Percentiles rank a stretch among this genome's conserved stretches.
phyloP scores from a whole-genome alignment of 2,888 invertebrate genomes.

The Spilarctia lutea region DNA sequence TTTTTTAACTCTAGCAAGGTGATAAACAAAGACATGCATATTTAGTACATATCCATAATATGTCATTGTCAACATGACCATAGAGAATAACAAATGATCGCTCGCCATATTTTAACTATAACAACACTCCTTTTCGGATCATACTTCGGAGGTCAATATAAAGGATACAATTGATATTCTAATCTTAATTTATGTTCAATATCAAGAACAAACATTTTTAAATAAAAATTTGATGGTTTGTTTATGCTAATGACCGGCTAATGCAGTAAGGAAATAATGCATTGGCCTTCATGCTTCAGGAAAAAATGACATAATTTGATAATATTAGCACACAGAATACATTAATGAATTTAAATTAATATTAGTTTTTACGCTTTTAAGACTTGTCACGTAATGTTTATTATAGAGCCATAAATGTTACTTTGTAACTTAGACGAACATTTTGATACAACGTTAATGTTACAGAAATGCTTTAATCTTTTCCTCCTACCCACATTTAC shows the following conservation, averaged over 20 bases:
- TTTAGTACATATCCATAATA: not conserved
- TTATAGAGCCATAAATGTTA: not conserved
- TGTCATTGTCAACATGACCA: constrained; percentile 13
- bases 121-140: constrained; percentile 22
- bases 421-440: not conserved
- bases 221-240: constrained; percentile 20
- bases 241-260: constrained; percentile 17
- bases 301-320: constrained; percentile 8
- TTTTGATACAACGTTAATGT: not conserved
- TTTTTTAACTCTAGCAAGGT: not conserved
- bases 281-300: constrained; percentile 21
- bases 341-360: constrained; percentile 2
- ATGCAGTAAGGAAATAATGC: constrained; percentile 27
- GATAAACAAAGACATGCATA: not conserved
- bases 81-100: constrained; percentile 17
- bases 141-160: constrained; percentile 17
- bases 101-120: constrained; percentile 18
- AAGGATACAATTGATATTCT: constrained; percentile 17
- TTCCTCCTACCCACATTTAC: not conserved
- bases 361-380: not conserved
- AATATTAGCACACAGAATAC: constrained; percentile 6
- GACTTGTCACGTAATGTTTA: not conserved
- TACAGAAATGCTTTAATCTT: not conserved
- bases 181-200: constrained; percentile 24
- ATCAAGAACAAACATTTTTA: constrained; percentile 26